Percentiles rank a stretch among this genome's conserved stretches.
Conservation (phyloP, 2,888 invertebrate species). For the Xylota segnis region DNA sequence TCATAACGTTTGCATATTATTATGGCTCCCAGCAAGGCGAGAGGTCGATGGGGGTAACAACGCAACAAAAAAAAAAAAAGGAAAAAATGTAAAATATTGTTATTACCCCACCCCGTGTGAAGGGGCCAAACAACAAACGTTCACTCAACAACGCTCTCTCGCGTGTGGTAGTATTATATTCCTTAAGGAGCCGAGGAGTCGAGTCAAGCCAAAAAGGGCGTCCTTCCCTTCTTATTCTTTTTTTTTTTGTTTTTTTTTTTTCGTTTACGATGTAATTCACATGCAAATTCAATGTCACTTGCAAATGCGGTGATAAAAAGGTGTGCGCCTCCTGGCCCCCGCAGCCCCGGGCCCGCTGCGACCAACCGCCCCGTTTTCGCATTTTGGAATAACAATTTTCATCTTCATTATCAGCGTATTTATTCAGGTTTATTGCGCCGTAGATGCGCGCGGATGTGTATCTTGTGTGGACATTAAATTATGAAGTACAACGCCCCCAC, state of each 20-base stretch:
- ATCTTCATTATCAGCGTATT: conserved; percentile 76
- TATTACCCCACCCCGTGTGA: conserved; percentile 45
- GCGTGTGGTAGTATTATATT: conserved; percentile 43
- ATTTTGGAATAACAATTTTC: conserved; percentile 65
- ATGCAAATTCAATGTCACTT: conserved; percentile 77
- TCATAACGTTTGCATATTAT: conserved; percentile 71
- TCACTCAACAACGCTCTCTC: conserved; percentile 37
- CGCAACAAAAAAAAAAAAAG: conserved; percentile 16
- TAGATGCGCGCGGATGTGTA: conserved; percentile 59
- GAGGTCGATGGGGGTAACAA: conserved; percentile 36
- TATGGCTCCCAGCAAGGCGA: conserved; percentile 21
- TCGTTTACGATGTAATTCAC: conserved; percentile 64
- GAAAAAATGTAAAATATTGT: conserved; percentile 60
- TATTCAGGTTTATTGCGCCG: conserved; percentile 65
- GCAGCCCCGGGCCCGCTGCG: neutral
- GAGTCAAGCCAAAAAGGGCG: neutral
- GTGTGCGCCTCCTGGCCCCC: conserved; percentile 17
- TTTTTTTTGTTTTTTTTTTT: too few relatives aligned
- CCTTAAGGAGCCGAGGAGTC: conserved; percentile 14
- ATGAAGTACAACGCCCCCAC: conserved; percentile 64
- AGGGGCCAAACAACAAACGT: conserved; percentile 22
- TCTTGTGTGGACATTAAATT: conserved; percentile 72
- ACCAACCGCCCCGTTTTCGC: neutral
- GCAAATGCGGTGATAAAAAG: conserved; percentile 64
- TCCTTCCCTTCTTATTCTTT: too few relatives aligned